Conservation (phyloP, 2,113 vertebrate species). For the Thalassarche chlororhynchos region DNA sequence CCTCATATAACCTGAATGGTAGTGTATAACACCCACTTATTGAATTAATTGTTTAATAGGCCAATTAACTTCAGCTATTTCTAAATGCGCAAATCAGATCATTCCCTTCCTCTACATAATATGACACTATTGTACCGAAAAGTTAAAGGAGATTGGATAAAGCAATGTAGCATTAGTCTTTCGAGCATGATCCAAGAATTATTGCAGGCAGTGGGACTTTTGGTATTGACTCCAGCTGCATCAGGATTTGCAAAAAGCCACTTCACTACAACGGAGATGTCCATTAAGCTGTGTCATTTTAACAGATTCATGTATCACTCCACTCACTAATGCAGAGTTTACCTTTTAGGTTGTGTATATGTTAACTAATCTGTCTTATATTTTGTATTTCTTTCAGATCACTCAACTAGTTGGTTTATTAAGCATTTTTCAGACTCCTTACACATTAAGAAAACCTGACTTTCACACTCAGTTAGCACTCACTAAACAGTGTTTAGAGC, state of each 20-base stretch:
- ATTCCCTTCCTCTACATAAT: slow-evolving; percentile 44
- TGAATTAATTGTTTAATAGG: slow-evolving; percentile 64
- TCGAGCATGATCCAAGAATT: not conserved
- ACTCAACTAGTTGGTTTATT: not conserved
- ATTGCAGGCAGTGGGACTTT: not conserved
- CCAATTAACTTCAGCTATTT: slow-evolving; percentile 59
- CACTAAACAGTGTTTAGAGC: not conserved
- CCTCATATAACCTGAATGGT: slow-evolving; percentile 55
- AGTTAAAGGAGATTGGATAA: slow-evolving; percentile 9
- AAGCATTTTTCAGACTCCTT: not conserved
- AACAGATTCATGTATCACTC: not conserved
- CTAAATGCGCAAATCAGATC: slow-evolving; percentile 29
- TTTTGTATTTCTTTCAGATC: not conserved
- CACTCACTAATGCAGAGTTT: not conserved
- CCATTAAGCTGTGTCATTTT: not conserved
- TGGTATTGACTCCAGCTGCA: not conserved
- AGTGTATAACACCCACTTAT: slow-evolving; percentile 38
- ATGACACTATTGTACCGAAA: not conserved
- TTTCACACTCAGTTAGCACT: not conserved
- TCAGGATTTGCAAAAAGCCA: slow-evolving; percentile 38
- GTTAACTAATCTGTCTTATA: not conserved
- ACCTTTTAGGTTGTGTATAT: not conserved
- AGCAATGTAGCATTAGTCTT: not conserved
- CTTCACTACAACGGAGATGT: not conserved
- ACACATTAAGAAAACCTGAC: not conserved